Percentiles rank a stretch among this genome's conserved stretches.
Conservation (phyloP, 2,888 invertebrate genomes). For the Acleris laterana region DNA sequence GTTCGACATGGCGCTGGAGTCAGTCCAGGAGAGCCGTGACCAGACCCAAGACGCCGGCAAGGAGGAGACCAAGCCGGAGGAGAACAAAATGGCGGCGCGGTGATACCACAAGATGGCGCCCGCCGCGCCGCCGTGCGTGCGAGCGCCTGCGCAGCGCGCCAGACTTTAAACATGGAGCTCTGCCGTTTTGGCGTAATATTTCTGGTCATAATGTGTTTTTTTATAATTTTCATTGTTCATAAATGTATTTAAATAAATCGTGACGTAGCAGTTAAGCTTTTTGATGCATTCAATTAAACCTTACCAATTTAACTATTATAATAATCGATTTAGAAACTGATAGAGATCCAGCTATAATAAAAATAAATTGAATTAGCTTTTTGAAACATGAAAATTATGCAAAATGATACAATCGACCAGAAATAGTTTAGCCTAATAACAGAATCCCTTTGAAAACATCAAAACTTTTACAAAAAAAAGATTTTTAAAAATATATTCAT, state of each 20-base stretch:
- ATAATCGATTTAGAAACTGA: too few species aligned
- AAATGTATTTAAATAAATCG: too few species aligned
- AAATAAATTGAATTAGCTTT: too few species aligned
- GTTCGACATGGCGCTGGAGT: conserved; percentile 72
- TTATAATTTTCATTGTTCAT: too few species aligned
- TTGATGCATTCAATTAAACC: too few species aligned
- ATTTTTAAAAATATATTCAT: conserved; percentile 33
- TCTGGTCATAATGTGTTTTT: too few species aligned
- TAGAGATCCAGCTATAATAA: too few species aligned
- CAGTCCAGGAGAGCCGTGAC: conserved; percentile 68
- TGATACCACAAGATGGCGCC: conserved; percentile 44
- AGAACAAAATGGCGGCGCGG: conserved; percentile 42
- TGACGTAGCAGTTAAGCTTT: too few species aligned
- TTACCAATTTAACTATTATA: too few species aligned
- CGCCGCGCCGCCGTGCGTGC: conserved; percentile 45
- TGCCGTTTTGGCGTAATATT: too few species aligned
- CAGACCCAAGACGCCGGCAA: conserved; percentile 53
- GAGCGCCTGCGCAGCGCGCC: conserved; percentile 45
- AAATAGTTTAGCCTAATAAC: background rate
- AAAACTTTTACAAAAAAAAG: conserved; percentile 21
- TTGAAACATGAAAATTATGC: too few species aligned
- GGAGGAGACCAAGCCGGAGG: conserved; percentile 38
- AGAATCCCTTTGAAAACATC: background rate
- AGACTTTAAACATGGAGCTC: conserved; percentile 30
- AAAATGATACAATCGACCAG: too few species aligned